A percentile compares a stretch with the other conserved stretches of the same genome.
These are phyloP conservation scores for Oplegnathus fasciatus DNA, from an alignment of 2,113 vertebrate genomes.

Conservation along the genomic window DNA sequence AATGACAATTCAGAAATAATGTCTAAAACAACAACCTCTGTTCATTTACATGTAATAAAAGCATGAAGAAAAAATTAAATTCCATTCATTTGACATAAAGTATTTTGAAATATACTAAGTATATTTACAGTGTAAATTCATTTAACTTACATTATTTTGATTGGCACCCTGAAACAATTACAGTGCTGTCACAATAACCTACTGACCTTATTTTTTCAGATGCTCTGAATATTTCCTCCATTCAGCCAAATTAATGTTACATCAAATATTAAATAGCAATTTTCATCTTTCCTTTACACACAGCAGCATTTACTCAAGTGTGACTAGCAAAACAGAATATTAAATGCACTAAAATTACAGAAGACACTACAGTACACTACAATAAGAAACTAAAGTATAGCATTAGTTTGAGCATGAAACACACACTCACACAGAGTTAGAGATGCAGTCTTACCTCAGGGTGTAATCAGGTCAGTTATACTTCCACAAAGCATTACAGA, in stretches of 20 bases:
- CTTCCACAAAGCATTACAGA: constrained; percentile 74
- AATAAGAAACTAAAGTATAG: neutral
- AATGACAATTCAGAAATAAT: neutral
- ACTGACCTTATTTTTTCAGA: neutral
- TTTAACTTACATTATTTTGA: neutral
- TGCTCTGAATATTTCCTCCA: neutral
- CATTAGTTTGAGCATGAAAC: neutral
- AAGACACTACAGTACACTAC: neutral
- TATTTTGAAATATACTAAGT: neutral
- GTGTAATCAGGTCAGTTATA: constrained; percentile 68
- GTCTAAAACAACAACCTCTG: neutral
- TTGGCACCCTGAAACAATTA: neutral
- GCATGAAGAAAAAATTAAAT: neutral
- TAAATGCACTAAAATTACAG: neutral
- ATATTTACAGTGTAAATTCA: neutral
- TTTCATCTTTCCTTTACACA: neutral
- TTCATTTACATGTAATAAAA: neutral
- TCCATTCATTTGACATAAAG: neutral
- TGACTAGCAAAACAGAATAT: neutral
- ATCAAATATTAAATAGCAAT: neutral
- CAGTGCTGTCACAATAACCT: constrained; percentile 2
- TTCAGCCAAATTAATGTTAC: neutral
- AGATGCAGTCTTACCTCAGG: constrained; percentile 73
- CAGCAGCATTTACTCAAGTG: neutral
- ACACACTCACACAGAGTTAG: neutral